Conservation (phyloP, 1,140 invertebrate species). For the Melanaphis sacchari region DNA sequence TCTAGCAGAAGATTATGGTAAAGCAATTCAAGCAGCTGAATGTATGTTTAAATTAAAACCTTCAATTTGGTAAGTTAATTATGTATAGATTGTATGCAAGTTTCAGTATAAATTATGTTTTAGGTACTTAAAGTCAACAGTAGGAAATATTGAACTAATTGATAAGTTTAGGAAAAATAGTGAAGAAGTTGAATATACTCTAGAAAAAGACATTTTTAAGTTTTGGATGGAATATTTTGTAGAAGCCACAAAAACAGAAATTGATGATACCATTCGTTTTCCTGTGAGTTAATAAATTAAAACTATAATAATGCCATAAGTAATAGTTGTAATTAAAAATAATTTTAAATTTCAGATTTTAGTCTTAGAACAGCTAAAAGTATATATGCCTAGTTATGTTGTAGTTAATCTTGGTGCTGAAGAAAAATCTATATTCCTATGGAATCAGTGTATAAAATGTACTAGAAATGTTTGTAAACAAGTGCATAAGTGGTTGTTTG, state of each 20-base stretch:
- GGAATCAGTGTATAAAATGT: slow-evolving; percentile 81
- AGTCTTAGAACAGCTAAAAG: slow-evolving; percentile 91
- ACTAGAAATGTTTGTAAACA: slow-evolving; percentile 79
- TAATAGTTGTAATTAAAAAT: neutral
- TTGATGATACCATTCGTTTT: slow-evolving; percentile 84
- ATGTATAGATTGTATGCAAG: neutral
- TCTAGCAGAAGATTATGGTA: slow-evolving; percentile 94
- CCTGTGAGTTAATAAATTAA: slow-evolving; percentile 73
- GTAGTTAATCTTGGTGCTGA: slow-evolving; percentile 93
- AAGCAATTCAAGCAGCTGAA: slow-evolving; percentile 96
- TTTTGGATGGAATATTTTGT: slow-evolving; percentile 99
- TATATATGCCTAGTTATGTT: slow-evolving; percentile 93
- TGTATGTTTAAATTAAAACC: slow-evolving; percentile 99
- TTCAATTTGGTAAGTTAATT: slow-evolving; percentile 86
- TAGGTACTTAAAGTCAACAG: slow-evolving; percentile 95
- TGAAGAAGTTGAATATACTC: slow-evolving; percentile 72
- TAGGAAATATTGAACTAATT: slow-evolving; percentile 97
- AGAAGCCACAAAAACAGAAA: slow-evolving; percentile 84
- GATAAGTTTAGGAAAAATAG: slow-evolving; percentile 87
- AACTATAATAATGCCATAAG: neutral
- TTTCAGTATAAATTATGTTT: neutral
- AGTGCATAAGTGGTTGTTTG: slow-evolving; percentile 94
- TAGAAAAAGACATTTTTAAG: slow-evolving; percentile 88
- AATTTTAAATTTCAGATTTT: slow-evolving; percentile 71
- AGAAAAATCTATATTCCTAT: slow-evolving; percentile 87